Evolutionary conservation across 2,888 invertebrate genomes (phyloP).

Genomic region (Callyntrura guangdongensis): DNA sequence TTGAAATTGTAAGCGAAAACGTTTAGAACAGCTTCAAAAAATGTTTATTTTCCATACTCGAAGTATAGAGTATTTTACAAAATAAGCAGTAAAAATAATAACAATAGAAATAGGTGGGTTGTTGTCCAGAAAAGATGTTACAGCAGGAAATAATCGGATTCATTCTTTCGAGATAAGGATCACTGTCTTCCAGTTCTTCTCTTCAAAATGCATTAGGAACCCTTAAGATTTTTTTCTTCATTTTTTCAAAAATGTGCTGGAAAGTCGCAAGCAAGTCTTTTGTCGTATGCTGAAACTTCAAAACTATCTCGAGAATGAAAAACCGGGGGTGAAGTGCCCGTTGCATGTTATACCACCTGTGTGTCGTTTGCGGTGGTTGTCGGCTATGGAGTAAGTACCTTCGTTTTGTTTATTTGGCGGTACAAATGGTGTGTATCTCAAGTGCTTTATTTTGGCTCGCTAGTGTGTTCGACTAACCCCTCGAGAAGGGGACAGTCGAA

Average conservation of each 20-base stretch:
- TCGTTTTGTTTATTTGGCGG: slow-evolving; percentile 6
- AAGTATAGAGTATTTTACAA: too few species aligned
- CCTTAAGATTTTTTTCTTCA: slow-evolving; percentile 11
- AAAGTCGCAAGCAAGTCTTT: too few species aligned
- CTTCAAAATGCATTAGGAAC: slow-evolving; percentile 4
- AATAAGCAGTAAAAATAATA: too few species aligned
- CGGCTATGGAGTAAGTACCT: too few species aligned
- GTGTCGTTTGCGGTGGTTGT: too few species aligned
- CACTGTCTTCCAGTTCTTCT: slow-evolving; percentile 24
- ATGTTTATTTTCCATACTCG: too few species aligned
- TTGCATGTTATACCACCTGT: too few species aligned
- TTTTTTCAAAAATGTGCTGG: slow-evolving; percentile 31
- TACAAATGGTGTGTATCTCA: slow-evolving; percentile 27
- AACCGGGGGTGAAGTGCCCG: too few species aligned
- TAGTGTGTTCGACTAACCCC: background rate
- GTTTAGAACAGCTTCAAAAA: too few species aligned
- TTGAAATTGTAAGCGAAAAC: too few species aligned
- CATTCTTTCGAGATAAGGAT: slow-evolving; percentile 34
- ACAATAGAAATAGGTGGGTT: background rate
- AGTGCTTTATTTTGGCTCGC: slow-evolving; percentile 8
- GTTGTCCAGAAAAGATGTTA: background rate
- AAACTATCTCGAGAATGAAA: too few species aligned
- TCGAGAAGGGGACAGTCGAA: slow-evolving; percentile 27
- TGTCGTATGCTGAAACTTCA: too few species aligned
- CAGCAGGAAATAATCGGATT: slow-evolving; percentile 58